Conservation (phyloP, 2,113 vertebrate species). For the Etia nguti region DNA sequence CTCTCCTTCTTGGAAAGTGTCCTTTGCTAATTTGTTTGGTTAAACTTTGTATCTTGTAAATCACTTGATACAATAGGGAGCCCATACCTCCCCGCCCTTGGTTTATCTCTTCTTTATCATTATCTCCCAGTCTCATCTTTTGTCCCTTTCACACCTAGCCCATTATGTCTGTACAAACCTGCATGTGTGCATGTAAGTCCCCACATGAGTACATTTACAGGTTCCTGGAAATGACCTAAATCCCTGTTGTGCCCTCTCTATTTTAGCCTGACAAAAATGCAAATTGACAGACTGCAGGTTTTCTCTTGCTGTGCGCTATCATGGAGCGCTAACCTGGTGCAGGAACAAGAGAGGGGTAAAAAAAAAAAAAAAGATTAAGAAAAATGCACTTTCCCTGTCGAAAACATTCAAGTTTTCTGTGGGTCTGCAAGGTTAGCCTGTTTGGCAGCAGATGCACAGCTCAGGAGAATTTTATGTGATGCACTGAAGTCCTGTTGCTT, state of each 20-base stretch:
- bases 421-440: neutral
- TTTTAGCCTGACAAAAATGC: conserved; percentile 38
- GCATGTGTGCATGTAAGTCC: neutral
- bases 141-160: neutral
- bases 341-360: neutral
- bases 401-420: conserved; percentile 5
- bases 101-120: neutral
- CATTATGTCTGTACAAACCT: neutral
- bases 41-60: neutral
- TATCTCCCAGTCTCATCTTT: neutral
- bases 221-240: neutral
- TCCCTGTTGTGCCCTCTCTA: neutral
- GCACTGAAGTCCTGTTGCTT: neutral
- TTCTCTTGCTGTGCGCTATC: conserved; percentile 41
- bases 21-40: neutral
- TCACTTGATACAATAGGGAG: neutral
- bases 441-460: neutral
- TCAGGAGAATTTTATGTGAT: neutral
- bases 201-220: neutral
- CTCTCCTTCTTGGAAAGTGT: neutral
- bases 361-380: neutral
- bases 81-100: neutral
- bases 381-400: neutral
- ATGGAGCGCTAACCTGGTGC: conserved; percentile 14
- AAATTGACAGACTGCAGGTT: conserved; percentile 42